These are phyloP conservation scores for Sebastiscus tertius DNA, from an alignment of 2,797 vertebrate species.

Conservation along the genomic window DNA sequence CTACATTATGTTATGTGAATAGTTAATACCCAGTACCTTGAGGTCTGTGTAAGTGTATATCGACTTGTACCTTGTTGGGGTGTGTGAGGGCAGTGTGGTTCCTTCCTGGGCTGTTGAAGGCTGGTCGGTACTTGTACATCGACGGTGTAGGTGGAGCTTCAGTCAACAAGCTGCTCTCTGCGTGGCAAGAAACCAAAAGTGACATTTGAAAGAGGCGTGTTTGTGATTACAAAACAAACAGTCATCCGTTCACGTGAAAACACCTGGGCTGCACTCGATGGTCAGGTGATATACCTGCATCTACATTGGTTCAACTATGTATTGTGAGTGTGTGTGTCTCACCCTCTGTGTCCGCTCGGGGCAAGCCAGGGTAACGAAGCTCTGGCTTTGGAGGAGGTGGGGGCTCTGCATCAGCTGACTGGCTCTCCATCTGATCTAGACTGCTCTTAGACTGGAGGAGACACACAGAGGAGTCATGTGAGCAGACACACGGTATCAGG, in stretches of 20 bases:
- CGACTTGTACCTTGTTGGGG: constrained; percentile 80
- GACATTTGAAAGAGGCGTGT: background rate
- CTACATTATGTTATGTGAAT: background rate
- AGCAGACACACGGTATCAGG: background rate
- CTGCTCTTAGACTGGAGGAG: constrained; percentile 92
- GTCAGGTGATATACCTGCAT: background rate
- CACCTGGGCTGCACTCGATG: background rate
- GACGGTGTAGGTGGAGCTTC: constrained; percentile 93
- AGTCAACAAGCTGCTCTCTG: constrained; percentile 91
- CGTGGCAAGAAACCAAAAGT: constrained; percentile 17
- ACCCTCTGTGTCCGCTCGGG: constrained; percentile 84
- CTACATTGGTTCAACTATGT: background rate
- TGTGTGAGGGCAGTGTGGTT: constrained; percentile 85
- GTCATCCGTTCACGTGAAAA: background rate
- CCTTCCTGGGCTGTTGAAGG: constrained; percentile 89
- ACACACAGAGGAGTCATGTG: constrained; percentile 2
- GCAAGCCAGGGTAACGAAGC: constrained; percentile 87
- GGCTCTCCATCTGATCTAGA: constrained; percentile 94
- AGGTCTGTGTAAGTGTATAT: background rate
- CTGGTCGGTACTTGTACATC: constrained; percentile 94
- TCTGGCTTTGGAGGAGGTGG: constrained; percentile 97
- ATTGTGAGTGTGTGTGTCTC: constrained; percentile 10
- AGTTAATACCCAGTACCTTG: background rate
- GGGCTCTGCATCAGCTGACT: constrained; percentile 94
- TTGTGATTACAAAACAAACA: constrained; percentile 16